Conservation (phyloP, 2,113 vertebrate genomes). For the Mus pahari region DNA sequence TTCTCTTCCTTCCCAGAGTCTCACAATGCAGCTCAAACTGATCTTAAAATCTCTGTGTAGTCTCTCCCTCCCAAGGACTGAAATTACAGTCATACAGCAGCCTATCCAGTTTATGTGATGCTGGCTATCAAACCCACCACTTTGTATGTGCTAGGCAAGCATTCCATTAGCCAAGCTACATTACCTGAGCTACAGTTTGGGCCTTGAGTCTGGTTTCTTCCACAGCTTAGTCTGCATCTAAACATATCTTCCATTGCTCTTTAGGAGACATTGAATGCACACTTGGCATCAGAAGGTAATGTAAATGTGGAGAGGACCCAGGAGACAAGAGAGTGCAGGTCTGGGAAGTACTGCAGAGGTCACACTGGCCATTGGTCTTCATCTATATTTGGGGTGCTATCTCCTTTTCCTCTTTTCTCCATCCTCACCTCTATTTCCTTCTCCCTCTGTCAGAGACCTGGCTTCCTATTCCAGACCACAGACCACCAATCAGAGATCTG, state of each 20-base stretch:
- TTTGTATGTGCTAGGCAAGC: neutral
- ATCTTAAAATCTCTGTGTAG: neutral
- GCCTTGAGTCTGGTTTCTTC: neutral
- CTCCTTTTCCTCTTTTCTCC: neutral
- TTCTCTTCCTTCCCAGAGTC: neutral
- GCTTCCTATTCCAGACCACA: neutral
- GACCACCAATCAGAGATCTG: neutral
- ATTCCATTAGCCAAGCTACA: neutral
- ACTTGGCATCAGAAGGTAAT: neutral
- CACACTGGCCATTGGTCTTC: neutral
- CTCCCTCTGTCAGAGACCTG: neutral
- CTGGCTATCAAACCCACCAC: neutral
- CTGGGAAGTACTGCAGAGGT: neutral
- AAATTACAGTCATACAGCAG: neutral
- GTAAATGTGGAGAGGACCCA: rapidly evolving
- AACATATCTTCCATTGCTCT: neutral
- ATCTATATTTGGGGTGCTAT: neutral
- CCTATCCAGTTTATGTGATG: neutral
- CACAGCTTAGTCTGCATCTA: neutral
- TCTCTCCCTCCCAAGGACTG: neutral
- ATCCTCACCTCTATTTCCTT: neutral
- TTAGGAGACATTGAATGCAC: neutral
- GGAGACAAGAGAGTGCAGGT: neutral
- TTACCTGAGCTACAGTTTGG: too few species aligned
- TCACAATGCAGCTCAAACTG: neutral